Evolutionary conservation across 2,797 vertebrate genomes (phyloP).

Genomic region (Schizopygopsis pylzovi): DNA sequence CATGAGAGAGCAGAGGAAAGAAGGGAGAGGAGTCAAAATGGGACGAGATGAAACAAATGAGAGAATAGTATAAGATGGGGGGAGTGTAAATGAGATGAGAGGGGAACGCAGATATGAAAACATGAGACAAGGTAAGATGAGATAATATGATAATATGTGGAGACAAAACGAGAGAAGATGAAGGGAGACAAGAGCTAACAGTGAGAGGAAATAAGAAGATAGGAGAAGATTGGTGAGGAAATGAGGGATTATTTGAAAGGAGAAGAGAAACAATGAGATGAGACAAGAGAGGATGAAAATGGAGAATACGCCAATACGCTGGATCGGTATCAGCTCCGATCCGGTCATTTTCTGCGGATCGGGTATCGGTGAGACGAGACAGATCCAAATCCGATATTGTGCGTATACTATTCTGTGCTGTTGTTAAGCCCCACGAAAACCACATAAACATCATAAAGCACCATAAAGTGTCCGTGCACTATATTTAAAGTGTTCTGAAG

Average conservation of each 20-base stretch:
- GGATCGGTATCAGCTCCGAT: no score
- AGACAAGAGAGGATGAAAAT: neutral
- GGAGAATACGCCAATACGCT: neutral
- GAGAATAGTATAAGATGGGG: neutral
- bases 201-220: neutral
- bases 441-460: no score
- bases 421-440: no score
- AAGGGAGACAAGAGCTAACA: neutral
- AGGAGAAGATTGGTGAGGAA: neutral
- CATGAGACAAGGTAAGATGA: neutral
- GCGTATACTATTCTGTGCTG: no score
- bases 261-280: neutral
- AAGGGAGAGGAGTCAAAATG: neutral
- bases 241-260: neutral
- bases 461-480: no score
- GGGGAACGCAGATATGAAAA: neutral
- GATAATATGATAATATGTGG: neutral
- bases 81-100: neutral
- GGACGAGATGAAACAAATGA: neutral
- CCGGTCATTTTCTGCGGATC: no score
- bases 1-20: neutral
- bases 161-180: neutral
- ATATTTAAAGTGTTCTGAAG: no score
- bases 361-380: no score
- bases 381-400: no score